Evolutionary conservation across 2,113 vertebrate genomes (phyloP).

Genomic region (Protomyctophum bolini): DNA sequence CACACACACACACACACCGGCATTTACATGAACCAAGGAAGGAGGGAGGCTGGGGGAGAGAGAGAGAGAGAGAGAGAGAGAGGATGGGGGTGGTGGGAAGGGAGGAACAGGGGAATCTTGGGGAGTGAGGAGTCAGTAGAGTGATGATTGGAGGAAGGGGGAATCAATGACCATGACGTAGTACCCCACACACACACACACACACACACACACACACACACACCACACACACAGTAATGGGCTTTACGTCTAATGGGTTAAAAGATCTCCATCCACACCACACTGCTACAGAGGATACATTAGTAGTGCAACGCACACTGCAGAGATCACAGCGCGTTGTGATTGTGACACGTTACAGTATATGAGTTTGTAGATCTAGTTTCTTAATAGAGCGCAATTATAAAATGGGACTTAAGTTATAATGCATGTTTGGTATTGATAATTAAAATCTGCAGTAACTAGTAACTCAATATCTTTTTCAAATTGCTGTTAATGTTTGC

Average conservation of each 20-base stretch:
- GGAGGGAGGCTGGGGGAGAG: conserved; percentile 33
- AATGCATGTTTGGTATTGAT: no score
- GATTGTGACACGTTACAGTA: no score
- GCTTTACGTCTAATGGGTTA: background rate
- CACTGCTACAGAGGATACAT: background rate
- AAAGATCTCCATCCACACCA: conserved; percentile 14
- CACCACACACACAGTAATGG: background rate
- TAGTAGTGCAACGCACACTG: no score
- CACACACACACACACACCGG: conserved; percentile 7
- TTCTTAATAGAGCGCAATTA: no score
- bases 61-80: conserved; percentile 36
- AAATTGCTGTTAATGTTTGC: no score
- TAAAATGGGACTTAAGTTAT: no score
- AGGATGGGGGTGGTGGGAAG: background rate
- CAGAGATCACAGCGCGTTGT: no score
- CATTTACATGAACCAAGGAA: conserved; percentile 66
- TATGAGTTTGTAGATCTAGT: no score
- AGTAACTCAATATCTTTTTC: no score
- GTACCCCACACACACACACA: no score
- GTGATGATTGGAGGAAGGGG: background rate
- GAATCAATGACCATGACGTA: background rate
- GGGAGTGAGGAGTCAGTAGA: conserved; percentile 19
- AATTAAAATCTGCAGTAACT: no score
- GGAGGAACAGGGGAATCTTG: conserved; percentile 1
- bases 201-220: no score